phyloP scores from a whole-genome alignment of 2,113 vertebrate genomes.

The Sceloporus tristichus region DNA sequence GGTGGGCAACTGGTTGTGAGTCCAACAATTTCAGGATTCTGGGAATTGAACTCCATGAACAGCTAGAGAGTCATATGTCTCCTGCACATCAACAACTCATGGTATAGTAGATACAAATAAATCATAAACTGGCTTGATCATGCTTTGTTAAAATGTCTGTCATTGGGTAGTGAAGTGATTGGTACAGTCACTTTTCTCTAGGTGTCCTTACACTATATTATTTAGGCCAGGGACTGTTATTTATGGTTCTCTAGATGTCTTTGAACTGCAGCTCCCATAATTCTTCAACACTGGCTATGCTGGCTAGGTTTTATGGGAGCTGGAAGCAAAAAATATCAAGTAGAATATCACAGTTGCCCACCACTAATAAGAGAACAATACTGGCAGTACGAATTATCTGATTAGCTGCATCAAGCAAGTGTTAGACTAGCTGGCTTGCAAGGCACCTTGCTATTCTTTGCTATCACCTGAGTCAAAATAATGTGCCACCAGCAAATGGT shows the following conservation, averaged over 20 bases:
- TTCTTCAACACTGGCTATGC: too few species aligned
- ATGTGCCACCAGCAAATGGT: neutral
- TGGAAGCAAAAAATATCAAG: too few species aligned
- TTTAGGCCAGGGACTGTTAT: too few species aligned
- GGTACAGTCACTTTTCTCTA: too few species aligned
- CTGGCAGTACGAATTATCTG: neutral
- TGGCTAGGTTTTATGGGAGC: too few species aligned
- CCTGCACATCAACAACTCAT: neutral
- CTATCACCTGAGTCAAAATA: conserved; percentile 1
- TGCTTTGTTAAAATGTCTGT: neutral
- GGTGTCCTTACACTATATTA: too few species aligned
- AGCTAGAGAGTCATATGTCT: too few species aligned
- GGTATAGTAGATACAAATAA: neutral
- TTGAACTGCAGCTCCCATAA: neutral
- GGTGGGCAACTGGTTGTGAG: too few species aligned
- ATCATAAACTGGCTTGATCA: neutral
- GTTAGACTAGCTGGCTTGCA: neutral
- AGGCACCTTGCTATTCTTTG: neutral
- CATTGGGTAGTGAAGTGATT: neutral
- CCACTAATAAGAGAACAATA: neutral
- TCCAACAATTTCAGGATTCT: too few species aligned
- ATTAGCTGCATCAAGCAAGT: neutral
- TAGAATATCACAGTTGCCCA: too few species aligned
- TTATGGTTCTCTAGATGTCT: neutral
- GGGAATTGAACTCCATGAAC: too few species aligned